phyloP scores from a whole-genome alignment of 92 coral and sea anemone species.

The Palythoa heliodiscus region DNA sequence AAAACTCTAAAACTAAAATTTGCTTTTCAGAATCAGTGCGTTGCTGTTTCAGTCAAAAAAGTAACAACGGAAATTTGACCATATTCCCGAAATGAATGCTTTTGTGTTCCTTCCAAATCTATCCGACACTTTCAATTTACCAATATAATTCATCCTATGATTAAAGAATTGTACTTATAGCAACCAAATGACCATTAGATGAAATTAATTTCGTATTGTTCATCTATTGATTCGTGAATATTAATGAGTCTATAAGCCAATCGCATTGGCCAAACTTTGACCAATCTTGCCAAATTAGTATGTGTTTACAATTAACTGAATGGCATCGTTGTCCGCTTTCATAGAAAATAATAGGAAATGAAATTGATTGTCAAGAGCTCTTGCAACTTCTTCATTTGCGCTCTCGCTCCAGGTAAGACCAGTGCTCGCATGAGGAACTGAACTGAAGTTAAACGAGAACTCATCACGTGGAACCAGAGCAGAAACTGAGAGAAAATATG shows the following conservation, averaged over 20 bases:
- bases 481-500: not conserved
- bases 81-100: not conserved
- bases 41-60: too few species aligned
- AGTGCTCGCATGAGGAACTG: constrained; percentile 17
- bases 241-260: constrained; percentile 23
- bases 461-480: constrained; percentile 14
- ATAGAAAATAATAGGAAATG: constrained; percentile 50
- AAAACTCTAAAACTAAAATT: not conserved
- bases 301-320: constrained; percentile 47
- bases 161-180: constrained; percentile 27
- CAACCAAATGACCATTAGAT: constrained; percentile 45
- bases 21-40: not conserved
- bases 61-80: not conserved
- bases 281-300: constrained; percentile 49
- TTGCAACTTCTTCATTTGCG: constrained; percentile 35
- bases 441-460: not conserved
- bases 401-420: constrained; percentile 26
- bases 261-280: constrained; percentile 20
- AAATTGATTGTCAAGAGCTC: constrained; percentile 49
- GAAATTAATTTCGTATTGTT: constrained; percentile 44
- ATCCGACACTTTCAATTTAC: constrained; percentile 10
- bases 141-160: constrained; percentile 17
- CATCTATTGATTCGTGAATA: constrained; percentile 39
- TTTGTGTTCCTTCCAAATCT: constrained; percentile 5
- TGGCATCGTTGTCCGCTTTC: constrained; percentile 48